Conservation (phyloP, 1,140 invertebrate species). For the Acromyrmex heyeri region DNA sequence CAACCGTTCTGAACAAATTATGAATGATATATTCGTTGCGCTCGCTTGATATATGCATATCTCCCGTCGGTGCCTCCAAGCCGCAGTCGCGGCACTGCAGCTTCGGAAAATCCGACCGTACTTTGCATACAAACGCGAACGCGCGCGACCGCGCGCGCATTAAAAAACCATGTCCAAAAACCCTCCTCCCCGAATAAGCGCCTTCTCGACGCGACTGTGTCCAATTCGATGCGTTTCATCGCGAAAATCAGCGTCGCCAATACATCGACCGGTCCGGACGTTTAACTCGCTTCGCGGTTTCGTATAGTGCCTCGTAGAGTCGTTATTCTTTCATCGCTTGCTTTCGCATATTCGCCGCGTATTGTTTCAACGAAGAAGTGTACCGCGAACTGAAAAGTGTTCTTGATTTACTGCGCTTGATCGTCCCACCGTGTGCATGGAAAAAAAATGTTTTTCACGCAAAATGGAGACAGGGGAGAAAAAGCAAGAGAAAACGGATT, state of each 20-base stretch:
- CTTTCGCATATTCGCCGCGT: constrained; percentile 54
- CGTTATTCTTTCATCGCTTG: constrained; percentile 63
- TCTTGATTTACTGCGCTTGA: constrained; percentile 52
- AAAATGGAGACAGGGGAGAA: constrained; percentile 13
- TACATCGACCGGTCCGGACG: neutral
- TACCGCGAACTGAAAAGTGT: constrained; percentile 52
- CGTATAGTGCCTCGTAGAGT: constrained; percentile 14
- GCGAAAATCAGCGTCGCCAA: constrained; percentile 42
- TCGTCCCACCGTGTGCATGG: constrained; percentile 3
- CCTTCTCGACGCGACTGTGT: constrained; percentile 17
- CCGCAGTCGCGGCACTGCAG: constrained; percentile 68
- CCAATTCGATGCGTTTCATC: constrained; percentile 33
- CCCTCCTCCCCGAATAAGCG: constrained; percentile 13
- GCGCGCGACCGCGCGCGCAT: constrained; percentile 1
- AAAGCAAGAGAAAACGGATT: constrained; percentile 25
- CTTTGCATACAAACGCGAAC: constrained; percentile 70
- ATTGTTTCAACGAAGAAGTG: constrained; percentile 61
- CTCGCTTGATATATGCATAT: constrained; percentile 84
- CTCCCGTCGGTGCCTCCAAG: constrained; percentile 77
- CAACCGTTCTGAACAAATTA: constrained; percentile 86
- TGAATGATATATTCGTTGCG: constrained; percentile 86
- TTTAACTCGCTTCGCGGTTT: constrained; percentile 37
- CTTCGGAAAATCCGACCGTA: constrained; percentile 73
- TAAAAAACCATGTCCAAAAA: constrained; percentile 55
- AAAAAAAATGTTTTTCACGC: constrained; percentile 53